These are phyloP conservation scores for Bombus polaris DNA, from an alignment of 1,140 invertebrate genomes.

Conservation along the genomic window DNA sequence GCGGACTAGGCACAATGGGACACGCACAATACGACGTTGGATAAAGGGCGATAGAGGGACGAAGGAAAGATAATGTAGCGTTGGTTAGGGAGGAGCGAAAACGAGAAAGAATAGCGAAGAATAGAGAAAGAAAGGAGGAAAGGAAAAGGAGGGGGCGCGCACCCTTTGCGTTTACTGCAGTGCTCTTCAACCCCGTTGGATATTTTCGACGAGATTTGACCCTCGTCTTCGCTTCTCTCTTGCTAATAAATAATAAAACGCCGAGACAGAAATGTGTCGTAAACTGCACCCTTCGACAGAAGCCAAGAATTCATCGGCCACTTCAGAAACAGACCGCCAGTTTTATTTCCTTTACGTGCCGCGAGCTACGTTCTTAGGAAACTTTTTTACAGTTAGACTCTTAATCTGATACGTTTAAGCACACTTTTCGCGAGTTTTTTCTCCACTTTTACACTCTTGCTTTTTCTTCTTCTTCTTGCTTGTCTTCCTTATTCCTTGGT, in stretches of 20 bases:
- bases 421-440: background rate
- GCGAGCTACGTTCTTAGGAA: background rate
- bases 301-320: background rate
- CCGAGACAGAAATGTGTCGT: constrained; percentile 36
- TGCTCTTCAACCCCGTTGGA: constrained; percentile 56
- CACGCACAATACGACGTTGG: constrained; percentile 57
- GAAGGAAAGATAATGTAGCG: background rate
- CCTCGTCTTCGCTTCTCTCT: constrained; percentile 31
- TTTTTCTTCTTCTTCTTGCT: too few species aligned
- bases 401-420: background rate
- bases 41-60: constrained; percentile 20
- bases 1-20: constrained; percentile 53
- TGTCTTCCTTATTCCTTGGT: too few species aligned
- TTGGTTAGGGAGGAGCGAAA: background rate
- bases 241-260: constrained; percentile 63
- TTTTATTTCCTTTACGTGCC: background rate
- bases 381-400: background rate
- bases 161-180: constrained; percentile 39
- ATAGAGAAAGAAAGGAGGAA: constrained; percentile 9
- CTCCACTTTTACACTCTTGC: background rate
- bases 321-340: background rate
- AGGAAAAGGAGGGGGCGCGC: constrained; percentile 20
- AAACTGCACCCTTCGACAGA: constrained; percentile 3
- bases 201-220: constrained; percentile 63
- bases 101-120: background rate